A percentile compares a stretch with the other conserved stretches of the same genome.
phyloP scores from a whole-genome alignment of 2,888 invertebrate genomes.

The Drepanosiphum platanoidis region DNA sequence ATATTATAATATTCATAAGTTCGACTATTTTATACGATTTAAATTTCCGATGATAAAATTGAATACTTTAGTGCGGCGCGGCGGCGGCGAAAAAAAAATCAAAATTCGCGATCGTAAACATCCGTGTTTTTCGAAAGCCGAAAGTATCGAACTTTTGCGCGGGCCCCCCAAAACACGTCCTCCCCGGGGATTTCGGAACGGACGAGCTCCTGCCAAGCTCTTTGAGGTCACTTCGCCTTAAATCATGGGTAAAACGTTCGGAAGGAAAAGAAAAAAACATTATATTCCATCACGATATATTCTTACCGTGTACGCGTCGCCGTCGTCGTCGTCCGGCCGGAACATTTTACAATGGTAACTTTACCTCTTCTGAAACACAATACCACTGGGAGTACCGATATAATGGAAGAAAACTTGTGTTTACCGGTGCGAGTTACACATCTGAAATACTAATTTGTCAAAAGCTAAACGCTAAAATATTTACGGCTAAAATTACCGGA shows the following conservation, averaged over 20 bases:
- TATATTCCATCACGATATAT: slow-evolving; percentile 45
- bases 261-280: slow-evolving; percentile 27
- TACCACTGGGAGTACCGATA: slow-evolving; percentile 26
- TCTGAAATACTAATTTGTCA: slow-evolving; percentile 35
- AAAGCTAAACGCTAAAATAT: slow-evolving; percentile 12
- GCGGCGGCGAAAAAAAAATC: no score
- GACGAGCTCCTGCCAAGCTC: slow-evolving; percentile 18
- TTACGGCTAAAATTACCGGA: not conserved
- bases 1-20: no score
- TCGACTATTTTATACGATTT: not conserved
- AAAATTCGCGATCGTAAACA: not conserved
- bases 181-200: slow-evolving; percentile 18
- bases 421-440: not conserved
- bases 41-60: slow-evolving; percentile 3
- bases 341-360: slow-evolving; percentile 29
- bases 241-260: slow-evolving; percentile 36
- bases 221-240: slow-evolving; percentile 30
- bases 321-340: slow-evolving; percentile 9
- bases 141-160: slow-evolving; percentile 22
- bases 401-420: slow-evolving; percentile 21
- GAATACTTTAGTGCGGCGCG: not conserved
- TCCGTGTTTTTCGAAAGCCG: not conserved
- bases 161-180: no score
- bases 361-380: slow-evolving; percentile 21
- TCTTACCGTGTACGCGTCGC: slow-evolving; percentile 38